These are phyloP conservation scores for Asteroscopus sphinx DNA, from an alignment of 2,888 invertebrate species.

Conservation along the genomic window DNA sequence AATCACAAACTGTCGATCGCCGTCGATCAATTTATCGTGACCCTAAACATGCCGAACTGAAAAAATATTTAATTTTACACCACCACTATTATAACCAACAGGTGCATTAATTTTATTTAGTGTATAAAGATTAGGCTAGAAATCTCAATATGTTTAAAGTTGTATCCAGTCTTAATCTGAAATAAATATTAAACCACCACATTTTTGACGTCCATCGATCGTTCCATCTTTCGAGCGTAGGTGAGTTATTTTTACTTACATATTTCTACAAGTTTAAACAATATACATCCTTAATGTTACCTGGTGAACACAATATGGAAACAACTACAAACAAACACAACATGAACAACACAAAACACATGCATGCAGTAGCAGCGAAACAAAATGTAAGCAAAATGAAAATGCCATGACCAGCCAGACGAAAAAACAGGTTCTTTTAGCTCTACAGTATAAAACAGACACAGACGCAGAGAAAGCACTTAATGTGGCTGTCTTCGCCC, in stretches of 20 bases:
- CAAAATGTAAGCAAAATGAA: constrained; percentile 33
- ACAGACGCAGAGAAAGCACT: constrained; percentile 30
- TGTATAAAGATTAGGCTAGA: background rate
- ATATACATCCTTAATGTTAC: constrained; percentile 22
- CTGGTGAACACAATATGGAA: constrained; percentile 23
- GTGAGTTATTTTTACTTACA: constrained; percentile 1
- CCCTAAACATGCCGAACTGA: constrained; percentile 32
- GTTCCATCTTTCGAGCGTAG: background rate
- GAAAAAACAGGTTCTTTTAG: constrained; percentile 18
- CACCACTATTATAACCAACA: constrained; percentile 25
- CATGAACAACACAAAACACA: constrained; percentile 39
- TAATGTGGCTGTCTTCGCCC: constrained; percentile 23
- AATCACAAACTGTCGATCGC: no score
- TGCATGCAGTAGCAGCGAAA: constrained; percentile 41
- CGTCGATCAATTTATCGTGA: no score
- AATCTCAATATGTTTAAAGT: background rate
- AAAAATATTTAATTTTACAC: constrained; percentile 9
- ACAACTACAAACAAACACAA: constrained; percentile 21
- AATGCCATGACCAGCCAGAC: constrained; percentile 27
- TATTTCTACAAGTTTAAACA: constrained; percentile 16
- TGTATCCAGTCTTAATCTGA: no score
- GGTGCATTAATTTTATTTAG: constrained; percentile 13
- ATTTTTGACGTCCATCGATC: constrained; percentile 8
- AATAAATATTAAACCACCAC: constrained; percentile 12
- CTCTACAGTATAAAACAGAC: constrained; percentile 12